Evolutionary conservation across 2,113 vertebrate genomes (phyloP).

Genomic region (Tamias sibiricus): DNA sequence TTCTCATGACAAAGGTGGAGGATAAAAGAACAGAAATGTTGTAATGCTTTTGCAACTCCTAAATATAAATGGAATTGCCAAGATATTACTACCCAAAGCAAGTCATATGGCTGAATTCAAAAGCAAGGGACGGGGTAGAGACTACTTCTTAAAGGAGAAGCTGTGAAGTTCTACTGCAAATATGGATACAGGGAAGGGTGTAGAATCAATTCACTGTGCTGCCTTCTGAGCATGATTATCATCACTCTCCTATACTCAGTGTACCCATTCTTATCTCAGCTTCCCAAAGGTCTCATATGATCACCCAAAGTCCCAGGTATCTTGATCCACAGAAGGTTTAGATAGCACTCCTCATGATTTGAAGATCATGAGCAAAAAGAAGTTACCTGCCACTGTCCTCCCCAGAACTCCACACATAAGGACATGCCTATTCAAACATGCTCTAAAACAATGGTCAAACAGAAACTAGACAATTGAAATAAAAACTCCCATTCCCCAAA

Average conservation of each 20-base stretch:
- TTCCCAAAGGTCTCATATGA: background rate
- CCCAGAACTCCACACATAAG: too few relatives aligned
- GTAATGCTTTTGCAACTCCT: background rate
- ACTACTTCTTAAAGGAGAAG: background rate
- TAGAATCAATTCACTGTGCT: background rate
- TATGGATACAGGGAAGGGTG: background rate
- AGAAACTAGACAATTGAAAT: background rate
- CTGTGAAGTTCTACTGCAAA: background rate
- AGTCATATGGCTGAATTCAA: background rate
- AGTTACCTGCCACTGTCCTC: background rate
- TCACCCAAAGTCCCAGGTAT: background rate
- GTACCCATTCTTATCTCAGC: background rate
- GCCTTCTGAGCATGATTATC: background rate
- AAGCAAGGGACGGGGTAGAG: too few relatives aligned
- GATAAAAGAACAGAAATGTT: background rate
- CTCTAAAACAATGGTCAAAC: background rate
- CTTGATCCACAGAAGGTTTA: background rate
- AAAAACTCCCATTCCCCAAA: background rate
- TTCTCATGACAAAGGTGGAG: background rate
- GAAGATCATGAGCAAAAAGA: background rate
- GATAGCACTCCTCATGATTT: background rate
- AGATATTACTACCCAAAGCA: background rate
- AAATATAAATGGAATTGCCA: background rate
- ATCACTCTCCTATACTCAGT: too few relatives aligned
- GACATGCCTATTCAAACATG: background rate